A percentile compares a stretch with the other conserved stretches of the same genome.
Evolutionary conservation across 2,113 vertebrate species (phyloP).

Genomic region (Isurus oxyrinchus): DNA sequence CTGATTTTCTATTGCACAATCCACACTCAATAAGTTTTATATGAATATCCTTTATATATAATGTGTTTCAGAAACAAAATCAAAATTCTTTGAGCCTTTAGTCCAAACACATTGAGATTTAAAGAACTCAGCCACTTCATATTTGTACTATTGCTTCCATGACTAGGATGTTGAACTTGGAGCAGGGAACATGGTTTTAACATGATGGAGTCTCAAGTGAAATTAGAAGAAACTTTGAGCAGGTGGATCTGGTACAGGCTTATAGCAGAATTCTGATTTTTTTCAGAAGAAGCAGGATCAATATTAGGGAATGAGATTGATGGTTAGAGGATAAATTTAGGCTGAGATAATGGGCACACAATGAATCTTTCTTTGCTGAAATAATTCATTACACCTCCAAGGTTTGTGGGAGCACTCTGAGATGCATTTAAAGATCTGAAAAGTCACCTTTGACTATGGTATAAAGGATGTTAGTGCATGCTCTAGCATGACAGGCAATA

Average conservation of each 20-base stretch:
- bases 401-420: conserved; percentile 3
- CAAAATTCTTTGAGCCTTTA: background rate
- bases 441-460: background rate
- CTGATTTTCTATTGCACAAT: background rate
- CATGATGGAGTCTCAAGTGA: background rate
- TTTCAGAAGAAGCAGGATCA: background rate
- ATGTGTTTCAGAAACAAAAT: background rate
- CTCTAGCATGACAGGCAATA: background rate
- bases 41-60: background rate
- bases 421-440: background rate
- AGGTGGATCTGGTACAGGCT: background rate
- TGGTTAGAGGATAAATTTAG: background rate
- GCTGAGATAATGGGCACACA: background rate
- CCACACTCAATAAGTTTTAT: background rate
- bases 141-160: background rate
- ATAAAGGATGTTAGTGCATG: conserved; percentile 4
- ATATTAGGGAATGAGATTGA: background rate
- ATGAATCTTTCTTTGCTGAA: background rate
- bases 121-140: background rate
- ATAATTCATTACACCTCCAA: background rate
- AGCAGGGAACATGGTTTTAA: background rate
- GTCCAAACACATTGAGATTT: background rate
- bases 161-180: background rate
- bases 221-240: background rate
- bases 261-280: background rate